phyloP scores from a whole-genome alignment of 2,888 invertebrate genomes.

The Tetragonula carbonaria region DNA sequence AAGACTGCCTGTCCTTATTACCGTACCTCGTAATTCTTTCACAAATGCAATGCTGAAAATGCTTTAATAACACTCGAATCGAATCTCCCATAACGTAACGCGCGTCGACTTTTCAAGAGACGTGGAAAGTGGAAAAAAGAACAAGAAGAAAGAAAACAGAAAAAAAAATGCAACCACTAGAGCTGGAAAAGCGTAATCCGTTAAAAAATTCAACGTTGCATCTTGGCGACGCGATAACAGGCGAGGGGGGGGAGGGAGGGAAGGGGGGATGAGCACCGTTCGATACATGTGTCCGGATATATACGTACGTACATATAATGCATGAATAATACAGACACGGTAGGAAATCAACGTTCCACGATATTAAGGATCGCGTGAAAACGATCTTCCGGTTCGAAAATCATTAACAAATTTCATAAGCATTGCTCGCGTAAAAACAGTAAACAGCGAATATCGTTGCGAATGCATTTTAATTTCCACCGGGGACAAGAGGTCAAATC shows the following conservation, averaged over 20 bases:
- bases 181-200: not conserved
- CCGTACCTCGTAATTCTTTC: conserved; percentile 59
- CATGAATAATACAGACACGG: not conserved
- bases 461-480: conserved; percentile 33
- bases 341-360: conserved; percentile 9
- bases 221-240: not conserved
- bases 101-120: conserved; percentile 23
- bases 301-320: not conserved
- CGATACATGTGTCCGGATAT: not conserved
- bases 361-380: conserved; percentile 7
- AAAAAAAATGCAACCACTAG: not conserved
- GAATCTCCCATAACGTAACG: conserved; percentile 28
- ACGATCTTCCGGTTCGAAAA: conserved; percentile 20
- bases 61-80: conserved; percentile 49
- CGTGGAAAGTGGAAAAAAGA: too few species aligned
- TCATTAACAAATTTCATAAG: conserved; percentile 10
- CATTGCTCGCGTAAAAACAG: not conserved
- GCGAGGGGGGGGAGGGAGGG: too few species aligned
- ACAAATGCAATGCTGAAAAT: conserved; percentile 43
- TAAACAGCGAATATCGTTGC: conserved; percentile 8
- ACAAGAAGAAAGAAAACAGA: too few species aligned
- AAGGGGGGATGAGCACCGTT: too few species aligned
- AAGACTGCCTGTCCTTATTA: conserved; percentile 58
- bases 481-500: conserved; percentile 8
- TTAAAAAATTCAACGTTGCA: conserved; percentile 4